Evolutionary conservation across 2,888 invertebrate species (phyloP), one percentile per base, ranked within the genome.

Genomic region (Mamestra brassicae): DNA sequence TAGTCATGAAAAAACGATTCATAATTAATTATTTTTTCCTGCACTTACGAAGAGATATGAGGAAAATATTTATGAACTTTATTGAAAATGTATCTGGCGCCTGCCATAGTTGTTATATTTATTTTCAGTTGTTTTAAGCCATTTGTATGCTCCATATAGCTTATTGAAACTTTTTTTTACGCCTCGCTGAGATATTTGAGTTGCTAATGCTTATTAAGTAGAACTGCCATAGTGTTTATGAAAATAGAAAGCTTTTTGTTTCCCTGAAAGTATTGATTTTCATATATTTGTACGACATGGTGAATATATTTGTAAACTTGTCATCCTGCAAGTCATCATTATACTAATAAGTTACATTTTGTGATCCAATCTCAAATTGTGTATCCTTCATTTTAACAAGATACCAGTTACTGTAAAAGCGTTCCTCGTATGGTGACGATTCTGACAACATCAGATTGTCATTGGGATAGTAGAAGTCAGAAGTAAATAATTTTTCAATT

Each of bases 141-240:
- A 2, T 1, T 17, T 42, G 1, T 42, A 26, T 52, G 52, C 52
- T 52, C 17, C 52, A 17, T 13, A 47, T 1, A 47, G 42, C 42
- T 15, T 45, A 7, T 10, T 60, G 3, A 8, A 7, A 4, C 4
- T 2, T n/a, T 17, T 45, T 34, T 34, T 42, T 26, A 3, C 15
- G 54, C 52, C 52, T 67, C 11, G 58, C 45, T 61, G 38, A 50
- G 13, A 57, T 13, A 10, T 55, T 52, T 68, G 13, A 55, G 77
- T 77, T 81, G 82, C 80, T 72, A 72, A 72, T 81, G 80, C 82
- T 81, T 80, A 42, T 17, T 11, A 60, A 3, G 17, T 72, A 76
- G 5, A 61, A 38, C 47, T 17, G 54, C 42, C n/a, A n/a, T 38
- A 42, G 34, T 62, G 76, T 38, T 74, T 34, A 8, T 58, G n/a